Evolutionary conservation across 2,888 invertebrate genomes (phyloP), one percentile per base, ranked within the genome.

Genomic region (Cryptophagus acutangulus): DNA sequence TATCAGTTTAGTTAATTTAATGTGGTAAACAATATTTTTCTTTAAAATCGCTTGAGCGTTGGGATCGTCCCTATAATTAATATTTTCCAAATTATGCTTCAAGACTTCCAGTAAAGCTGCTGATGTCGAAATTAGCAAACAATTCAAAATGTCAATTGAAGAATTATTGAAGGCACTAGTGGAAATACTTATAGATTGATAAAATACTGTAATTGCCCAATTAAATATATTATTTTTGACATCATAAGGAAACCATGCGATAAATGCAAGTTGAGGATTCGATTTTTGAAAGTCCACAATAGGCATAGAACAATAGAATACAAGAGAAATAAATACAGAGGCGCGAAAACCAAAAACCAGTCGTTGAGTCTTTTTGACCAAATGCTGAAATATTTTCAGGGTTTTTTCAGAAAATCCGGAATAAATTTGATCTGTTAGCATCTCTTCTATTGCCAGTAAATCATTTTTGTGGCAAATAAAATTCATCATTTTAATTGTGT

Each of bases 401-500:
- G 33, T 36, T 2, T 36, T n/a, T 12, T 17, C 6, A 8, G 34
- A 13, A 20, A 24, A 38, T 13, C 34, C 37, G 14, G 33, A 33
- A 30, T 41, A 44, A 18, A 41, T 34, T 10, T 12, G n/a, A 4
- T 12, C 15, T 1, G 18, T 15, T 20, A 44, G 16, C 1, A 17
- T n/a, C 8, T 33, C 24, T 24, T 44, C 44, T 20, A 44, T 37
- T 1, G 33, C 34, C 8, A 33, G 16, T 20, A 49, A 25, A 24
- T 44, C 48, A 20, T 45, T 38, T 26, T 39, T 37, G 15, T 40
- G 34, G 8, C 38, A 16, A 8, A 46, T 18, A 17, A 54, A 42
- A 20, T 47, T 48, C 13, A 37, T 31, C n/a, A 49, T 33, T 43
- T 54, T 54, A 30, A 43, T 45, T 4, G 52, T 18, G 26, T 45